Percentiles rank a stretch among this genome's conserved stretches.
Conservation (phyloP, 2,888 invertebrate species). For the Agrotis exclamationis region DNA sequence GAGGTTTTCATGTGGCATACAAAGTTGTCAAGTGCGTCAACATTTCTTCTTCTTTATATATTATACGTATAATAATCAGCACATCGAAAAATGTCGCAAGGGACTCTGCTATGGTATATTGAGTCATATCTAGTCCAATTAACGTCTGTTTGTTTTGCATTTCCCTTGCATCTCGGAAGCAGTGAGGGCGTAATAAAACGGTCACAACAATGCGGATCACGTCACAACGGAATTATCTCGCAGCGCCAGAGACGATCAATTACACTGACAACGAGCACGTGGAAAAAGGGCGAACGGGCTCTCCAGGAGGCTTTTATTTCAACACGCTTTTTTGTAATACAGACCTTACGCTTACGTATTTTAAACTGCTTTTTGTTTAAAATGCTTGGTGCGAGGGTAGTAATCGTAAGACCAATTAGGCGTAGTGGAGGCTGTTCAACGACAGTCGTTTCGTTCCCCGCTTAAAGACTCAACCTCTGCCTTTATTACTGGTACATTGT, state of each 20-base stretch:
- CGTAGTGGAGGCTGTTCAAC: slow-evolving; percentile 73
- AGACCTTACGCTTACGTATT: slow-evolving; percentile 70
- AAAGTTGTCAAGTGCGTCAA: slow-evolving; percentile 45
- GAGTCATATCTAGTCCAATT: slow-evolving; percentile 78
- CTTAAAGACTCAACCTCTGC: slow-evolving; percentile 75
- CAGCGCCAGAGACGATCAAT: slow-evolving; percentile 87
- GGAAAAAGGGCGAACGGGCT: slow-evolving; percentile 79
- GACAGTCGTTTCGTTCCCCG: slow-evolving; percentile 73
- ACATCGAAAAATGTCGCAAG: slow-evolving; percentile 30
- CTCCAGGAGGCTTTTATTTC: slow-evolving; percentile 75
- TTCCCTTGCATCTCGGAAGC: slow-evolving; percentile 79
- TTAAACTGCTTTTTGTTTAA: slow-evolving; percentile 71
- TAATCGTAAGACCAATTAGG: slow-evolving; percentile 79
- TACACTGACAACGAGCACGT: slow-evolving; percentile 86
- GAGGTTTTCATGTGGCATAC: slow-evolving; percentile 37
- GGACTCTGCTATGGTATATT: slow-evolving; percentile 60
- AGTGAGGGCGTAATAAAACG: slow-evolving; percentile 81
- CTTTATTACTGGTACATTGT: slow-evolving; percentile 72
- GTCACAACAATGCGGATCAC: slow-evolving; percentile 88
- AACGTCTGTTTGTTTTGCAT: slow-evolving; percentile 84
- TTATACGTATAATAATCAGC: background rate
- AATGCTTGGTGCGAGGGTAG: slow-evolving; percentile 60
- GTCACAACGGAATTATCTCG: slow-evolving; percentile 88
- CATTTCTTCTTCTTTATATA: slow-evolving; percentile 22
- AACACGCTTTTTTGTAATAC: slow-evolving; percentile 66